Evolutionary conservation across 2,113 vertebrate genomes (phyloP), one percentile per base, ranked within the genome.

Genomic region (Otus sunia): DNA sequence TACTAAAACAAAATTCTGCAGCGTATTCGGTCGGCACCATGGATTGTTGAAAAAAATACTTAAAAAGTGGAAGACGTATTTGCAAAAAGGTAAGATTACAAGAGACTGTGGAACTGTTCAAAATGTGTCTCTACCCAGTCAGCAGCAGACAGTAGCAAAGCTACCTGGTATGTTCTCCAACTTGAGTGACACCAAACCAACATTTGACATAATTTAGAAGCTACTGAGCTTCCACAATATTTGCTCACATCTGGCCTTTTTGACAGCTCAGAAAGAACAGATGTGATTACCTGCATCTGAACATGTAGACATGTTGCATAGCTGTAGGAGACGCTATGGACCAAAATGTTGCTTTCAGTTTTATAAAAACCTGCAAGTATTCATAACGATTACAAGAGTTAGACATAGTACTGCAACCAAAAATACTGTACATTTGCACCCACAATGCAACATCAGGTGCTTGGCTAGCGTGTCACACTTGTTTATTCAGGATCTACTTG

Each of bases 211-310:
- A 25, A 73, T 23, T n/a, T 81, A 56, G 74, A 85, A 94, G 49
- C 77, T 82, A 63, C 0, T 82, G 47, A 85, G 52, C 56, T 90
- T 87, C 66, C 53, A 68, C 9, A 23, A 14, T 41, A 12, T 82
- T 78, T 60, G 43, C 9, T 84, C 59, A 81, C 80, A 94, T 93
- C 88, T 92, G 85, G 47, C 20, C 49, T 82, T 74, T 90, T 53
- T 64, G 69, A 60, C 66, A 88, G 49, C 22, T 90, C 78, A 95
- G 26, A 87, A 90, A 93, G 66, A 92, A 56, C 69, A 92, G 81
- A 78, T 90, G 77, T 68, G 90, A 78, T 72, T 84, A 94, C 52
- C 90, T 87, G 74, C 47, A 56, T 77, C 84, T 91, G 73, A 90
- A 47, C 21, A 78, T 34, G 62, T 0, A 82, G 74, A 76, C 74